Evolutionary conservation across 1,140 invertebrate species (phyloP).

Genomic region (Hypsibius dujardini): DNA sequence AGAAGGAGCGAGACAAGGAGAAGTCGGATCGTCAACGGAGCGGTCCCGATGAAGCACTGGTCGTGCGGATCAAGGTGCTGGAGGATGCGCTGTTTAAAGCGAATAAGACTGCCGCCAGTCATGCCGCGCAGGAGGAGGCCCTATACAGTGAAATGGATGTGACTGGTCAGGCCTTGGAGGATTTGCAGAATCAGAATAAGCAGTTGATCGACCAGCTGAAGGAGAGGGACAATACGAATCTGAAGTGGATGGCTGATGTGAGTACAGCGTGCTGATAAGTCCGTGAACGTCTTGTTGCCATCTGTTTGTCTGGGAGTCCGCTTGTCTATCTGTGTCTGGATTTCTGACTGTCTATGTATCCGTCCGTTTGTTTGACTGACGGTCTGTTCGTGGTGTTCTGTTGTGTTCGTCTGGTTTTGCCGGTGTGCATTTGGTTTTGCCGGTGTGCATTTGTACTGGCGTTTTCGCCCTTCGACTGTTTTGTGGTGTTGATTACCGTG

Average conservation of each 20-base stretch:
- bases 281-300: no score
- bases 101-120: neutral
- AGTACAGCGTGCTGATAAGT: neutral
- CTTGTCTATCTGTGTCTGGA: neutral
- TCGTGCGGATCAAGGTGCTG: neutral
- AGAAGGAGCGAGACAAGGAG: slow-evolving; percentile 28
- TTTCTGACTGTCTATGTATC: neutral
- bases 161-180: slow-evolving; percentile 94
- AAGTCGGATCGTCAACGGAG: neutral
- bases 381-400: slow-evolving; percentile 17
- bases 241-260: slow-evolving; percentile 91
- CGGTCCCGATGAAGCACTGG: slow-evolving; percentile 12
- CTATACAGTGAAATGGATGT: slow-evolving; percentile 97
- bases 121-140: slow-evolving; percentile 64
- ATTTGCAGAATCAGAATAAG: slow-evolving; percentile 97
- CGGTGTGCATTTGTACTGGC: no score
- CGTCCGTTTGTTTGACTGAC: no score
- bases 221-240: slow-evolving; percentile 97
- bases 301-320: no score
- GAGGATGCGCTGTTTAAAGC: neutral
- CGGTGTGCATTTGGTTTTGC: no score
- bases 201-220: slow-evolving; percentile 80
- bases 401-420: slow-evolving; percentile 19
- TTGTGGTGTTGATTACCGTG: no score
- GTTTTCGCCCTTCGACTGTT: no score